Conservation (phyloP, 2,113 vertebrate species). For the Geococcyx californianus region DNA sequence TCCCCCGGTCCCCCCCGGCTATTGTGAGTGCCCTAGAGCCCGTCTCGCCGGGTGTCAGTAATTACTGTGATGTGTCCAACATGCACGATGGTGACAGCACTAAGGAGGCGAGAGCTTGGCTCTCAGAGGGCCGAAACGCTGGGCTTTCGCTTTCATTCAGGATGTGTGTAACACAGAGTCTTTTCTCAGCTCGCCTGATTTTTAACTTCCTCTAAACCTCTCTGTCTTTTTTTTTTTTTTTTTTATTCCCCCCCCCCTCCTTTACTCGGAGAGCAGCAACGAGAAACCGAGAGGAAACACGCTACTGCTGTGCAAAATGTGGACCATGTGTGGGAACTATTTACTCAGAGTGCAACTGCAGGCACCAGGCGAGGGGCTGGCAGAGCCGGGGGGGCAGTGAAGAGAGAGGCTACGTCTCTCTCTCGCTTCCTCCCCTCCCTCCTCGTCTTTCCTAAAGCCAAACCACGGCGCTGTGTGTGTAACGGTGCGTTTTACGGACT, state of each 20-base stretch:
- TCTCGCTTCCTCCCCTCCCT: accelerated
- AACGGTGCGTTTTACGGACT: slow-evolving; percentile 47
- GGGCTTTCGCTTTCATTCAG: slow-evolving; percentile 65
- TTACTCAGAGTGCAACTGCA: slow-evolving; percentile 68
- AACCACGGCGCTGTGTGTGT: background rate
- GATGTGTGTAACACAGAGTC: slow-evolving; percentile 46
- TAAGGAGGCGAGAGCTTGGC: slow-evolving; percentile 35
- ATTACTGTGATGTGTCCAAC: background rate
- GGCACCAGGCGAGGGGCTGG: slow-evolving; percentile 33
- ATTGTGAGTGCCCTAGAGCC: background rate
- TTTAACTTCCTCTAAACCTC: slow-evolving; percentile 71
- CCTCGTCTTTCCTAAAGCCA: slow-evolving; percentile 17
- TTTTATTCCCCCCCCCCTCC: background rate
- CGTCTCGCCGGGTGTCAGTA: background rate
- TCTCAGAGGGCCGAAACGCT: background rate
- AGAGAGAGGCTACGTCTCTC: background rate
- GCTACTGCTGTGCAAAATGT: slow-evolving; percentile 78
- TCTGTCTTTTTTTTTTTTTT: background rate
- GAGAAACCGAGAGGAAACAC: slow-evolving; percentile 75
- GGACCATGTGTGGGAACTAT: slow-evolving; percentile 79
- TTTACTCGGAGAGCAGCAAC: slow-evolving; percentile 64
- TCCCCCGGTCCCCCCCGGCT: background rate
- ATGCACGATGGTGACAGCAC: background rate
- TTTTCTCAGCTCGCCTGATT: slow-evolving; percentile 64
- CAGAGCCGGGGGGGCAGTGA: background rate